A percentile compares a stretch with the other conserved stretches of the same genome.
Evolutionary conservation across 1,140 invertebrate genomes (phyloP).

Genomic region (Panulirus ornatus): DNA sequence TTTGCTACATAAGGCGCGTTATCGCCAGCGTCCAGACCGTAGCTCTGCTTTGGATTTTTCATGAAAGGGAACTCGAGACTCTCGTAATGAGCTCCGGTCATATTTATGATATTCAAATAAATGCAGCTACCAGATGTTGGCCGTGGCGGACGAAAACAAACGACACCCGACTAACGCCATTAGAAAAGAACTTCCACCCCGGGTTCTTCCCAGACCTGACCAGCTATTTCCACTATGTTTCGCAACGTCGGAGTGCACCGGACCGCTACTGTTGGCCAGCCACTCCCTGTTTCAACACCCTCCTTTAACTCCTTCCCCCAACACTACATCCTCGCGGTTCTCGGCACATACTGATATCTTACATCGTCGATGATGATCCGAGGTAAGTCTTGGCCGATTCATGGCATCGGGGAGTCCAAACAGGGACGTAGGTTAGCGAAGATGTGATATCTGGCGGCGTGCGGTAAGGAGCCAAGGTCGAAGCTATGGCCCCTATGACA

Average conservation of each 20-base stretch:
- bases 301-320: background rate
- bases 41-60: background rate
- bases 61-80: background rate
- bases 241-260: background rate
- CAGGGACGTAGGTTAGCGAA: too few relatives aligned
- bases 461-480: background rate
- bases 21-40: background rate
- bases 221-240: constrained; percentile 10
- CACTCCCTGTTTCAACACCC: background rate
- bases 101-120: background rate
- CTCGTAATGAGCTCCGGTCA: background rate
- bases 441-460: background rate
- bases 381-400: too few relatives aligned
- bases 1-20: background rate
- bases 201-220: background rate
- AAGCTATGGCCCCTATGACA: background rate
- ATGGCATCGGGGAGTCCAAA: too few relatives aligned
- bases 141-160: background rate
- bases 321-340: background rate
- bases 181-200: background rate
- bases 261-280: background rate
- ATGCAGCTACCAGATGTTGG: background rate
- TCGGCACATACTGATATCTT: too few relatives aligned
- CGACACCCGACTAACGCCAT: background rate
- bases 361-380: too few relatives aligned